These are phyloP conservation scores for Poeciliopsis paucimaculata DNA, from an alignment of 2,797 vertebrate genomes.

Conservation along the genomic window DNA sequence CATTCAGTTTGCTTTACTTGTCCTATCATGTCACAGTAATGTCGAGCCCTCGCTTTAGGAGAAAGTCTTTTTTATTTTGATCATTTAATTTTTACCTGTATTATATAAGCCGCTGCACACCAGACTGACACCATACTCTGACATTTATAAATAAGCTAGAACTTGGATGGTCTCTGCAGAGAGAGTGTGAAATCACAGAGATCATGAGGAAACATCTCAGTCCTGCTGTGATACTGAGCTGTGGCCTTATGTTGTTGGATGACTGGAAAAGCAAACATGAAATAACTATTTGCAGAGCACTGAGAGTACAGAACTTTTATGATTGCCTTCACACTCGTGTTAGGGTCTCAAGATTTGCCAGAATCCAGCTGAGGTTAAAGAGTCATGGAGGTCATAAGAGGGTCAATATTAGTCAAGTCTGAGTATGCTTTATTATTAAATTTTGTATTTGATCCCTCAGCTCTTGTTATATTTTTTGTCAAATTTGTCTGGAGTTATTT, in stretches of 20 bases:
- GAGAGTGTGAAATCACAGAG: not conserved
- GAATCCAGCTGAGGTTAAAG: not conserved
- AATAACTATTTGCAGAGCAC: not conserved
- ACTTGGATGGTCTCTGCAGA: not conserved
- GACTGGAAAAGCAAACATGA: not conserved
- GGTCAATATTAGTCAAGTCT: not conserved
- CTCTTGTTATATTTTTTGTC: not conserved
- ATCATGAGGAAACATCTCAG: not conserved
- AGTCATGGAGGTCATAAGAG: not conserved
- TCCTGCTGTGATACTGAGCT: not conserved
- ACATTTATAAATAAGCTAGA: not conserved
- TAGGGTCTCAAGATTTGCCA: not conserved
- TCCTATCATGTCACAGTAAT: not conserved
- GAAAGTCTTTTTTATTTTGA: not conserved
- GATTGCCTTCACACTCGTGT: not conserved
- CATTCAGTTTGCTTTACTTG: not conserved
- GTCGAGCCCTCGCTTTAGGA: not conserved
- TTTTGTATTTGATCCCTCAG: not conserved
- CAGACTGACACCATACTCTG: not conserved
- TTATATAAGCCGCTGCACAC: not conserved
- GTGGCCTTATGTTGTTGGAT: not conserved
- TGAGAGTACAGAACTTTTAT: not conserved
- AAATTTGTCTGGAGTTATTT: not conserved
- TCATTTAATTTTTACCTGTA: not conserved
- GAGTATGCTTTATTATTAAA: not conserved